A percentile compares a stretch with the other conserved stretches of the same genome.
phyloP scores from a whole-genome alignment of 2,113 vertebrate species.

The Actinemys pallida region DNA sequence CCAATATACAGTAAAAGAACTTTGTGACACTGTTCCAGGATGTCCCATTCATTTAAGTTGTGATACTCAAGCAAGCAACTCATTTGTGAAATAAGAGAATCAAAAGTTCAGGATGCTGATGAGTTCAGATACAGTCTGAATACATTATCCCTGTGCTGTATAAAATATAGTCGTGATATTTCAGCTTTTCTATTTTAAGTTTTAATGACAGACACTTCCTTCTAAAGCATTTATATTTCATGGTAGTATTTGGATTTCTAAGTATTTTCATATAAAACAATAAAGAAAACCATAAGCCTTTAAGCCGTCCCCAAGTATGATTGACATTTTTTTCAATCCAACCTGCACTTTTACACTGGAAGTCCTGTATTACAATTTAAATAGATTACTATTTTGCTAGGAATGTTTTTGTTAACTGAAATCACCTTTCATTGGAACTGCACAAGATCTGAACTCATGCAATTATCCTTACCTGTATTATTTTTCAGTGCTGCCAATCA shows the following conservation, averaged over 20 bases:
- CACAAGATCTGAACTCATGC: not conserved
- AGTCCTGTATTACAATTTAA: conserved; percentile 35
- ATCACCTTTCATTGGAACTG: not conserved
- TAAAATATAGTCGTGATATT: not conserved
- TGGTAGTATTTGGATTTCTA: conserved; percentile 65
- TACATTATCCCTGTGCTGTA: not conserved
- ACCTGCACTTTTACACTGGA: conserved; percentile 41
- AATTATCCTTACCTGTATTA: not conserved
- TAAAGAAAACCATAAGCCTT: conserved; percentile 69
- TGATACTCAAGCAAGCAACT: not conserved
- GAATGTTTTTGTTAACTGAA: conserved; percentile 25
- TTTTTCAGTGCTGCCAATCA: not conserved
- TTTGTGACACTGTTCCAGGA: not conserved
- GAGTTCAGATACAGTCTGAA: not conserved
- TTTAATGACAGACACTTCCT: conserved; percentile 33
- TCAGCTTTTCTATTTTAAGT: conserved; percentile 30
- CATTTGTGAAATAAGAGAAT: conserved; percentile 15
- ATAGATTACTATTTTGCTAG: conserved; percentile 36
- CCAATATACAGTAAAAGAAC: not conserved
- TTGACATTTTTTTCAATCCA: conserved; percentile 62
- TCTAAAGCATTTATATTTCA: conserved; percentile 59
- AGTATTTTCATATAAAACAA: conserved; percentile 68
- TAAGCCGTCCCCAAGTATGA: conserved; percentile 68
- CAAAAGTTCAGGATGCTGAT: not conserved
- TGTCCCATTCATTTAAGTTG: not conserved